phyloP scores from a whole-genome alignment of 2,797 vertebrate genomes.

The Parotocinclus haroldoi region DNA sequence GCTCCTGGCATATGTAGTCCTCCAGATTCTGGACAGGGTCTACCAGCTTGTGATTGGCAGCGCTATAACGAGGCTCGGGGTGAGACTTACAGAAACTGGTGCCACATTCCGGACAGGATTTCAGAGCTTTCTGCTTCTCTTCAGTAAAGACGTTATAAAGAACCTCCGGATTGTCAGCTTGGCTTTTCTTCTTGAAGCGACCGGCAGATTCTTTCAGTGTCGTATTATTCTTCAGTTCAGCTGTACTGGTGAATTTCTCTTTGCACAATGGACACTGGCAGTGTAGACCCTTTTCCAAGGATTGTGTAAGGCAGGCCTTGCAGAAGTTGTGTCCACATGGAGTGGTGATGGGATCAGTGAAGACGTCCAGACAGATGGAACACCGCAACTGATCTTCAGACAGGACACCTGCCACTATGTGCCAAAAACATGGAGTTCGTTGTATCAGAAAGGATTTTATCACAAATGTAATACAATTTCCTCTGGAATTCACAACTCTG shows the following conservation, averaged over 20 bases:
- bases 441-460: too few species aligned
- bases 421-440: too few species aligned
- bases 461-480: too few species aligned
- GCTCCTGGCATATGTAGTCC: conserved; percentile 53
- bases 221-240: conserved; percentile 20
- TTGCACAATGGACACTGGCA: conserved; percentile 27
- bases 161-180: conserved; percentile 7
- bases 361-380: conserved; percentile 21
- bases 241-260: conserved; percentile 11
- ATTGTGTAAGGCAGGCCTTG: conserved; percentile 13
- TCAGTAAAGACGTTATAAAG: conserved; percentile 48
- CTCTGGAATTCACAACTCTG: too few species aligned
- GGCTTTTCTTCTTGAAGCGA: conserved; percentile 12
- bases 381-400: conserved; percentile 25
- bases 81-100: conserved; percentile 56
- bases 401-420: too few species aligned
- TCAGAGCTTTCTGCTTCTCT: conserved; percentile 39
- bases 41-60: conserved; percentile 60
- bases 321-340: conserved; percentile 34
- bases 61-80: conserved; percentile 57
- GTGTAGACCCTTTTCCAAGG: conserved; percentile 3
- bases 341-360: conserved; percentile 33
- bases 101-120: conserved; percentile 62
- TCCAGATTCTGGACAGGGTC: conserved; percentile 51
- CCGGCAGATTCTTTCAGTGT: background rate